phyloP scores from a whole-genome alignment of 2,797 vertebrate species.

The Myotis pilosus region DNA sequence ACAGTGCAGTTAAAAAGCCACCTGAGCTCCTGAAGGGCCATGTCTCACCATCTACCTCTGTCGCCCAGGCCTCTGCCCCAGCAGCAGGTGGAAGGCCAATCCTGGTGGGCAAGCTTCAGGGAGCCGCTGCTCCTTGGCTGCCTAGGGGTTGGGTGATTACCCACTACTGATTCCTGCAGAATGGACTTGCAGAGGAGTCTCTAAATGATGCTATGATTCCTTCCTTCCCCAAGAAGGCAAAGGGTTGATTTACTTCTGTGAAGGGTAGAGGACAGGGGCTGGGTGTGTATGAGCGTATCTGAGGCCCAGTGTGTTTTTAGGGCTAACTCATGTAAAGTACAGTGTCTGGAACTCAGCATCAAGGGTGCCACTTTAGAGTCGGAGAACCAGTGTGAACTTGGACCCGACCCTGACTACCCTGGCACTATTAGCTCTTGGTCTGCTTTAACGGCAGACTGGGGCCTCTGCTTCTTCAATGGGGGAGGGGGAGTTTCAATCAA shows the following conservation, averaged over 20 bases:
- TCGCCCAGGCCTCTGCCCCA: neutral
- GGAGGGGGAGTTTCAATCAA: slow-evolving; percentile 26
- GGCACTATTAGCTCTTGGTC: neutral
- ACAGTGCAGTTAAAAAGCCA: slow-evolving; percentile 83
- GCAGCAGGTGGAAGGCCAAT: neutral
- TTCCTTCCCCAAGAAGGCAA: slow-evolving; percentile 30
- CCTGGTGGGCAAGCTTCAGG: neutral
- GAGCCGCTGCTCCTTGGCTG: neutral
- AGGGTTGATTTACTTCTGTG: slow-evolving; percentile 29
- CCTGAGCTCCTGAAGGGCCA: slow-evolving; percentile 75
- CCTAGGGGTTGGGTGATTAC: neutral
- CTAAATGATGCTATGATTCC: slow-evolving; percentile 53
- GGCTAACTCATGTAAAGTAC: slow-evolving; percentile 27
- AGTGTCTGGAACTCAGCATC: neutral
- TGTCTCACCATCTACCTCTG: neutral
- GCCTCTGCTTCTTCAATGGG: neutral
- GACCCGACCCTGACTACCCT: neutral
- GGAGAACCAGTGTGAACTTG: neutral
- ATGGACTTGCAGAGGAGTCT: slow-evolving; percentile 45
- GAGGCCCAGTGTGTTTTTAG: neutral
- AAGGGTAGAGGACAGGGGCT: neutral
- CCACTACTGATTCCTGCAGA: slow-evolving; percentile 46
- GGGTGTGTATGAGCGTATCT: neutral
- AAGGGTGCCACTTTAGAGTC: neutral
- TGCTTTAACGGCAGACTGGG: neutral